Conservation (phyloP, 2,797 vertebrate species). For the Tapera naevia region DNA sequence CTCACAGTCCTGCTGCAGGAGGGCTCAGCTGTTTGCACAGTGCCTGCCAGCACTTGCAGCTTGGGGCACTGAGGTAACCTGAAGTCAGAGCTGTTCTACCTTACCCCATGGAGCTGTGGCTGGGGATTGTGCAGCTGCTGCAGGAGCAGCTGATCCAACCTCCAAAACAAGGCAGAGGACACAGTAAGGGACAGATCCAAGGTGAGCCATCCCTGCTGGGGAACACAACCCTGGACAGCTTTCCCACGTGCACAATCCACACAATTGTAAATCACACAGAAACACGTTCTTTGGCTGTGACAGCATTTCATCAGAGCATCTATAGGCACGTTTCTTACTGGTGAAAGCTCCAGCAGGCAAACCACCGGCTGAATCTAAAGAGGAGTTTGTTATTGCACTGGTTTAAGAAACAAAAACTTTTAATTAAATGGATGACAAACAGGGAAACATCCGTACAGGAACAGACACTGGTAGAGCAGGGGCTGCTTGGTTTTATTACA, state of each 20-base stretch:
- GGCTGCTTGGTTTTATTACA: rapidly evolving
- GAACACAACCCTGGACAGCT: not conserved
- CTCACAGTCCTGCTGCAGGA: not conserved
- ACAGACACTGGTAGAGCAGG: not conserved
- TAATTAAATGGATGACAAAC: not conserved
- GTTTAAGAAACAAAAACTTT: not conserved
- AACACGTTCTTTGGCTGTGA: not conserved
- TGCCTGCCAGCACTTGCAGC: not conserved
- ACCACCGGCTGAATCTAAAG: not conserved
- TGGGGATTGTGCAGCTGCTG: not conserved
- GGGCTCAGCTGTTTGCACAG: conserved; percentile 6
- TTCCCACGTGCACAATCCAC: not conserved
- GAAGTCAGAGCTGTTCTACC: conserved; percentile 7
- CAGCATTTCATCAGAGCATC: not conserved
- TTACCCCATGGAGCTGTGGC: not conserved
- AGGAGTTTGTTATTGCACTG: not conserved
- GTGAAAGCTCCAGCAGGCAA: not conserved
- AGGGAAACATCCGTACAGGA: not conserved
- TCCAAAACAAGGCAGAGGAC: not conserved
- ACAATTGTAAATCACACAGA: not conserved
- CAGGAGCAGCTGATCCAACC: not conserved
- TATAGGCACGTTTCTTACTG: not conserved
- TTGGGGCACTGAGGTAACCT: not conserved
- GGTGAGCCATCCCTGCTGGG: not conserved
- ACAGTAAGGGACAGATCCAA: not conserved